phyloP scores from a whole-genome alignment of 2,888 invertebrate species.

The Phrixothrix hirtus region DNA sequence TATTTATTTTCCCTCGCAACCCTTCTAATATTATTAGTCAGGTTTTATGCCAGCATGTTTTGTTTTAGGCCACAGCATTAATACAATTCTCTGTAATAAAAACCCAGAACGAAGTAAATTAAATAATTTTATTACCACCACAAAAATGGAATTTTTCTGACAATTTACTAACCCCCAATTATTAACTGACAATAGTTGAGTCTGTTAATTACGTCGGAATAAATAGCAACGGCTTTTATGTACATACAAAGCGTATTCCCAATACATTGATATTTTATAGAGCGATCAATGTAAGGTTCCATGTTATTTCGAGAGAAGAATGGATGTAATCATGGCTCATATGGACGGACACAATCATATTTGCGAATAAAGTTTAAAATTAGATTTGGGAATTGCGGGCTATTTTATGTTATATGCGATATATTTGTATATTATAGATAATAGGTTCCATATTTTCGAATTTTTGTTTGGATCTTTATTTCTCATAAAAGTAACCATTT shows the following conservation, averaged over 20 bases:
- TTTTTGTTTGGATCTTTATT: background rate
- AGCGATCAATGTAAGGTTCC: constrained; percentile 2
- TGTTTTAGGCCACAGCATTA: background rate
- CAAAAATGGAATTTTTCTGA: background rate
- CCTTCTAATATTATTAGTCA: background rate
- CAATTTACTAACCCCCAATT: background rate
- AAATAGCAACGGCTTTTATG: background rate
- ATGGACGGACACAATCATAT: constrained; percentile 20
- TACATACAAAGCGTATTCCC: background rate
- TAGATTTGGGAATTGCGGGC: constrained; percentile 19
- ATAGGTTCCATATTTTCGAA: background rate
- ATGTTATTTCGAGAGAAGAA: constrained; percentile 15
- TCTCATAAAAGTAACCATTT: background rate
- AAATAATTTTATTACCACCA: too few species aligned
- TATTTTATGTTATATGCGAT: constrained; percentile 11
- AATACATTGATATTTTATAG: constrained; percentile 3
- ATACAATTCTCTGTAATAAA: too few species aligned
- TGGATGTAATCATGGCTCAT: constrained; percentile 18
- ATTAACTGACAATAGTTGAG: background rate
- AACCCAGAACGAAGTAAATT: too few species aligned
- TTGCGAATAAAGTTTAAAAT: constrained; percentile 23
- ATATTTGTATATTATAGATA: constrained; percentile 10
- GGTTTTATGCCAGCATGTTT: background rate
- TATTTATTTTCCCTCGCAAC: background rate
- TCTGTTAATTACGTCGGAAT: background rate